Base-by-base conservation (phyloP, 1,140 invertebrate genomes). In the Tetragnatha versicolor region DNA sequence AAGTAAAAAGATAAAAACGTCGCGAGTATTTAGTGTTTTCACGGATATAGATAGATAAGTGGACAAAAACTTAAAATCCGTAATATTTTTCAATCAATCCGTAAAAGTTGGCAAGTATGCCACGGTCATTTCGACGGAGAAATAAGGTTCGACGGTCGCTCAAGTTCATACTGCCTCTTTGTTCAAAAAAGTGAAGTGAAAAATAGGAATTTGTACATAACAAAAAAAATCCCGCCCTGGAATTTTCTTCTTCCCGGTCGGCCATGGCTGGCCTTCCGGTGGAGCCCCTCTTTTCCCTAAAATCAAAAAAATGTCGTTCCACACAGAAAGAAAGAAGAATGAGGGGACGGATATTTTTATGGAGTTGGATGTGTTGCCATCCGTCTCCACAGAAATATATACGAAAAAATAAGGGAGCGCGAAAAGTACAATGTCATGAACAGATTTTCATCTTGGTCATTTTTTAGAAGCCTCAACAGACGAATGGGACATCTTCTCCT, bases 311-410 rank as follows among this genome's bases (percentile, higher is more conserved):
- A 9, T 42, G 7, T 42, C 17, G 7, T 42, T 42, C 39, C 17
- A 9, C 39, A 9, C 17, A 2, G 17, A 10, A 68, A 68, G 27
- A 55, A 37, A 70, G 31, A 69, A 69, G n/a, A 53, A 70, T 51
- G 22, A 35, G 49, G 53, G n/a, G n/a, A n/a, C n/a, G n/a, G 51
- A 69, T 70, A 70, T 70, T 70, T 70, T 70, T 70, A 70, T 70
- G 35, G 66, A 70, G 29, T 53, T n/a, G n/a, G 66, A 70, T 37
- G 55, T 70, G 66, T 70, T 51, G 47, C 49, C 47, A 53, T 39
- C 12, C 20, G 12, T 47, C 45, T 31, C 22, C 9, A 65, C 20
- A 9, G 35, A 68, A 70, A 70, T 22, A 29, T 68, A 29, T 9
- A 68, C 9, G n/a, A 31, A 55, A 55, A 55, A 55, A 2, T 27